These are phyloP conservation scores for Ooceraea biroi DNA, from an alignment of 1,140 invertebrate species.

Conservation along the genomic window DNA sequence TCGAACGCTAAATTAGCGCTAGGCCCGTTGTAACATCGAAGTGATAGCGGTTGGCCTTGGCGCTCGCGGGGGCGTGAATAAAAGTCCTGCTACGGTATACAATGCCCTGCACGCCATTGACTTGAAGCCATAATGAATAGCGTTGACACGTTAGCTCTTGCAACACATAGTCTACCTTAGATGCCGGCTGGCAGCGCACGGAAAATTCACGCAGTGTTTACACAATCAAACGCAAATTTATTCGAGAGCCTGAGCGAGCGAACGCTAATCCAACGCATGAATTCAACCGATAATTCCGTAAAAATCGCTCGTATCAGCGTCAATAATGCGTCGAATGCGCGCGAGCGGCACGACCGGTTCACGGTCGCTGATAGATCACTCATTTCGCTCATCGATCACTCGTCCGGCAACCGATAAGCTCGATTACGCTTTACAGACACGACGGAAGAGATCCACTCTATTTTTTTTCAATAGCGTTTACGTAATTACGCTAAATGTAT, in stretches of 20 bases:
- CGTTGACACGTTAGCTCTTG: slow-evolving; percentile 49
- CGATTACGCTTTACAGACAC: neutral
- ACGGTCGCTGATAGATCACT: neutral
- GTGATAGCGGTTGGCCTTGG: slow-evolving; percentile 74
- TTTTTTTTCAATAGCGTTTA: neutral
- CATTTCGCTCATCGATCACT: neutral
- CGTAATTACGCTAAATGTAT: neutral
- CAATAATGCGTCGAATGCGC: no score
- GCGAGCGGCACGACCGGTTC: no score
- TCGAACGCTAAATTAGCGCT: slow-evolving; percentile 6
- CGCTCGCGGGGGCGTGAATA: slow-evolving; percentile 67
- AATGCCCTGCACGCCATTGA: neutral
- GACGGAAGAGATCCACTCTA: neutral
- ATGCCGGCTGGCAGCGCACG: neutral
- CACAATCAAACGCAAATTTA: no score
- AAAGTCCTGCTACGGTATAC: slow-evolving; percentile 27
- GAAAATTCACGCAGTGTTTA: no score
- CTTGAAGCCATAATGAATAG: no score
- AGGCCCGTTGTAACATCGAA: slow-evolving; percentile 64
- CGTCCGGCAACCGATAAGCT: no score
- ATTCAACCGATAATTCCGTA: neutral
- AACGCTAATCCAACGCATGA: neutral
- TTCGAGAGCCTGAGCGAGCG: no score
- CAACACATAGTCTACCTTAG: slow-evolving; percentile 47
- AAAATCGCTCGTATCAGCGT: neutral